Evolutionary conservation across 2,888 invertebrate genomes (phyloP).

Genomic region (Rambutsinella grinnellia): DNA sequence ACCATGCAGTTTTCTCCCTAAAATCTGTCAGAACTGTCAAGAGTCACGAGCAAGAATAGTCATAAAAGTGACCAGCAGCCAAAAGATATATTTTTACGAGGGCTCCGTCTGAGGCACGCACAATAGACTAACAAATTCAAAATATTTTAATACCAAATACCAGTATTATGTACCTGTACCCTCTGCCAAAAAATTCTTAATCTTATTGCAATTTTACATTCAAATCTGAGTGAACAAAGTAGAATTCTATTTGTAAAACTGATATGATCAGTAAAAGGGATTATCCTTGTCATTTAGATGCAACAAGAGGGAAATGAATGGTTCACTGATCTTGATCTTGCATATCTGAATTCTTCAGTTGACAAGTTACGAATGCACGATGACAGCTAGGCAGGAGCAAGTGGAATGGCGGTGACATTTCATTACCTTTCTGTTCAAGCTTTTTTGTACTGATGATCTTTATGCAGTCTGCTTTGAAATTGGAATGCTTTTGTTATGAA

Average conservation of each 20-base stretch:
- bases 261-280: not conserved
- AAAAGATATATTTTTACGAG: not conserved
- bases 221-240: not conserved
- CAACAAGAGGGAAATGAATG: not conserved
- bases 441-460: too few species aligned
- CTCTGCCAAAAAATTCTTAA: not conserved
- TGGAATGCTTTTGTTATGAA: too few species aligned
- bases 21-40: conserved; percentile 2
- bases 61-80: not conserved
- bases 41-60: conserved; percentile 10
- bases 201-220: not conserved
- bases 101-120: too few species aligned
- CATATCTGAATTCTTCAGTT: not conserved
- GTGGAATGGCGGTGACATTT: not conserved
- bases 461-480: too few species aligned
- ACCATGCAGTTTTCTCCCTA: not conserved
- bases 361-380: conserved; percentile 5
- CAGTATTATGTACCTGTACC: not conserved
- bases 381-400: conserved; percentile 3
- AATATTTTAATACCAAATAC: not conserved
- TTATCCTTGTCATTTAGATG: conserved; percentile 1
- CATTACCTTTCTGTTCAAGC: too few species aligned
- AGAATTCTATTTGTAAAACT: not conserved
- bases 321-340: conserved; percentile 24
- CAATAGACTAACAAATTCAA: too few species aligned